Percentiles rank a stretch among this genome's conserved stretches.
Evolutionary conservation across 2,797 vertebrate species (phyloP).

Genomic region (Paguma larvata): DNA sequence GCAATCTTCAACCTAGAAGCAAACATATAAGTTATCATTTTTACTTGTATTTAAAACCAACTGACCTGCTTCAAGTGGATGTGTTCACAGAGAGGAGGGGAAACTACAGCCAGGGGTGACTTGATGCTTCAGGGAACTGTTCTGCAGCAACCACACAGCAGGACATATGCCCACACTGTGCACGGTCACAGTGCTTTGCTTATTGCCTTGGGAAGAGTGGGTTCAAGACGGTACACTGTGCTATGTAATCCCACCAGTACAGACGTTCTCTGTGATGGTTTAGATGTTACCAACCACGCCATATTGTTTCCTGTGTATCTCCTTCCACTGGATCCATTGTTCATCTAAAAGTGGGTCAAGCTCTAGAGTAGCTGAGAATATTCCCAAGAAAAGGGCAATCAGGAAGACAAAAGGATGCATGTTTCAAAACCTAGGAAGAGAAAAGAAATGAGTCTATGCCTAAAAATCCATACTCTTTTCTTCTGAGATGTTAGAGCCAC

Average conservation of each 20-base stretch:
- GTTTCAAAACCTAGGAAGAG: constrained; percentile 24
- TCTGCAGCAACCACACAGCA: not conserved
- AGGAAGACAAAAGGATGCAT: constrained; percentile 81
- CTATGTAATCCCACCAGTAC: not conserved
- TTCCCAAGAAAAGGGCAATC: constrained; percentile 85
- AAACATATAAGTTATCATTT: not conserved
- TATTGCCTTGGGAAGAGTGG: not conserved
- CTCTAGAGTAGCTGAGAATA: constrained; percentile 87
- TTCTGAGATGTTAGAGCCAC: not conserved
- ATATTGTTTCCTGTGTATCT: constrained; percentile 91
- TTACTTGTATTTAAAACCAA: not conserved
- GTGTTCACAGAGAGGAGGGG: not conserved
- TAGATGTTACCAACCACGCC: constrained; percentile 86
- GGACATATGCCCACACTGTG: too few relatives aligned
- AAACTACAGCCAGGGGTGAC: not conserved
- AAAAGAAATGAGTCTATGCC: not conserved
- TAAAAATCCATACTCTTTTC: not conserved
- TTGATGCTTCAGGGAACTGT: not conserved
- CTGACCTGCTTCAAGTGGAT: not conserved
- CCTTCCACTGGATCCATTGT: constrained; percentile 93
- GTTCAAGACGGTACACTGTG: not conserved
- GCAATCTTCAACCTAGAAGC: constrained; percentile 93
- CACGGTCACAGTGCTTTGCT: not conserved
- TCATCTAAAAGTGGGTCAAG: constrained; percentile 89
- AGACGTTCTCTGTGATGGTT: not conserved